These are phyloP conservation scores for Epizoanthus stellaris DNA, from an alignment of 92 coral and sea anemone genomes.

Conservation along the genomic window DNA sequence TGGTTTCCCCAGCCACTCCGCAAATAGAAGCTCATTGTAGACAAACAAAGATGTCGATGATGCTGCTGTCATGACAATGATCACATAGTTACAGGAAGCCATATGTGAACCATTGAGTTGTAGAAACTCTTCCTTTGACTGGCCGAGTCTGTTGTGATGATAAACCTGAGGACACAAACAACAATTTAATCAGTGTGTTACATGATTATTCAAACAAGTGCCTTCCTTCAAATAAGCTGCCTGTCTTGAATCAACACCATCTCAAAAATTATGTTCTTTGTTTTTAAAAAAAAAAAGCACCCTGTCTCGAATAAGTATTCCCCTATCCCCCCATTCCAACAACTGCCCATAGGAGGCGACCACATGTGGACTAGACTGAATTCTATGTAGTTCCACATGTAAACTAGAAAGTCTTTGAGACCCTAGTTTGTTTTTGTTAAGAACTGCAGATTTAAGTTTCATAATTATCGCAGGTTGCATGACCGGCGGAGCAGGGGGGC, in stretches of 20 bases:
- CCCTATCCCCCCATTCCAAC: background rate
- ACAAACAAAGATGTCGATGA: slow-evolving; percentile 86
- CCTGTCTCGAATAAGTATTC: background rate
- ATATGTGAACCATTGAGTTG: slow-evolving; percentile 74
- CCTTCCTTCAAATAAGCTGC: background rate
- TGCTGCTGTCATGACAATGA: slow-evolving; percentile 75
- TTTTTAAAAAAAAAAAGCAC: no score
- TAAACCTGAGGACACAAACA: slow-evolving; percentile 59
- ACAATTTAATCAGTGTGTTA: background rate
- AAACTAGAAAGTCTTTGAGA: no score
- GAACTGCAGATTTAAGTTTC: no score
- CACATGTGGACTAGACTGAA: no score
- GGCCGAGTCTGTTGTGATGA: slow-evolving; percentile 82
- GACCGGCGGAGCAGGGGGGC: no score
- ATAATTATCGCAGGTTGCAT: no score
- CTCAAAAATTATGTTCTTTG: no score
- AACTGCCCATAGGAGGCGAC: background rate
- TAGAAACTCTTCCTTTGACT: slow-evolving; percentile 82
- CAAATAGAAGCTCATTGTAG: slow-evolving; percentile 83
- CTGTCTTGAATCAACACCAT: background rate
- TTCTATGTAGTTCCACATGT: no score
- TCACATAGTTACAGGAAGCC: slow-evolving; percentile 68
- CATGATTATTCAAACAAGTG: background rate
- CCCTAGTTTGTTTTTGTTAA: no score
- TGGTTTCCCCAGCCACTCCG: slow-evolving; percentile 87